Conservation (phyloP, 2,113 vertebrate species). For the Orycteropus afer region DNA sequence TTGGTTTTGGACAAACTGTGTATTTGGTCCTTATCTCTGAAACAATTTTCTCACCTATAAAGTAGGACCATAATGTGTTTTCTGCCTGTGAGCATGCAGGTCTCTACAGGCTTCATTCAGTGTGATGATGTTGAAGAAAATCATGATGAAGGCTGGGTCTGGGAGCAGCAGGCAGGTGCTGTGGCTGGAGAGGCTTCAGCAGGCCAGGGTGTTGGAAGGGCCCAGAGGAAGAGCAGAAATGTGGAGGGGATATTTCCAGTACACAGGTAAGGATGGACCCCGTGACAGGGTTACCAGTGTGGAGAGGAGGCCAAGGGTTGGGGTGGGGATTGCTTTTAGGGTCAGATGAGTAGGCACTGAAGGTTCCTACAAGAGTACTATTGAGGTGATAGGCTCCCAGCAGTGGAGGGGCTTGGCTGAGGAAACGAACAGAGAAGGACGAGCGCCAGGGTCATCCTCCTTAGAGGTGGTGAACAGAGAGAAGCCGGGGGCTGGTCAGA, state of each 20-base stretch:
- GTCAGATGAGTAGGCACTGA: not conserved
- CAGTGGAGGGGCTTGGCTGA: not conserved
- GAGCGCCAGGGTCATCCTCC: not conserved
- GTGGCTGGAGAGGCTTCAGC: not conserved
- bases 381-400: not conserved
- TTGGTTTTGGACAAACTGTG: not conserved
- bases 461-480: not conserved
- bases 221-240: not conserved
- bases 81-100: not conserved
- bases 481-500: not conserved
- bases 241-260: not conserved
- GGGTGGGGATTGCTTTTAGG: not conserved
- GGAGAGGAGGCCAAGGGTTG: not conserved
- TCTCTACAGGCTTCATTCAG: not conserved
- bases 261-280: not conserved
- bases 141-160: not conserved
- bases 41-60: not conserved
- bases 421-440: not conserved
- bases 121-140: not conserved
- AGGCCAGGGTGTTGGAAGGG: not conserved
- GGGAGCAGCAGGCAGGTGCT: not conserved
- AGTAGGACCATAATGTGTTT: not conserved
- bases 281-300: not conserved
- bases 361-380: not conserved
- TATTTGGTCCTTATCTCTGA: not conserved